Evolutionary conservation across 2,888 invertebrate species (phyloP).

Genomic region (Stictocephala bisonia): DNA sequence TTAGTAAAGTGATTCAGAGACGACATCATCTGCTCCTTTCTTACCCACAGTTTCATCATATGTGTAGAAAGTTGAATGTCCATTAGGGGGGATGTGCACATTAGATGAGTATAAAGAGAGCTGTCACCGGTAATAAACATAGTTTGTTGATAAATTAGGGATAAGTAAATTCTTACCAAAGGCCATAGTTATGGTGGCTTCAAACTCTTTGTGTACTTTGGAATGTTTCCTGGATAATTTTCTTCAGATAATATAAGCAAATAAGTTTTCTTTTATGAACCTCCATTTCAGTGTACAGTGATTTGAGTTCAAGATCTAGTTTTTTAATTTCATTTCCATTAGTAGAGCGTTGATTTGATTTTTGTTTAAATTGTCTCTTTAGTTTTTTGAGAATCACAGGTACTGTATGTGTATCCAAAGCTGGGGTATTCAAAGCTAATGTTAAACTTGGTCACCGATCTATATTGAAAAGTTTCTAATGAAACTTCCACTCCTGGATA

Average conservation of each 20-base stretch:
- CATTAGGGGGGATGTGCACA: slow-evolving; percentile 4
- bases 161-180: not conserved
- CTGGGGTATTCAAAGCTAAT: too few relatives aligned
- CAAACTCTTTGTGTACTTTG: not conserved
- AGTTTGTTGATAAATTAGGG: not conserved
- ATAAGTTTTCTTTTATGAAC: too few relatives aligned
- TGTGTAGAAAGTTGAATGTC: slow-evolving; percentile 15
- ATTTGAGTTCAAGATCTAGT: not conserved
- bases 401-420: slow-evolving; percentile 16
- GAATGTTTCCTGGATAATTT: not conserved
- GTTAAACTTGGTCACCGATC: slow-evolving; percentile 9
- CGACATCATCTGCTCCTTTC: slow-evolving; percentile 39
- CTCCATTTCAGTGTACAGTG: not conserved
- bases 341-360: too few relatives aligned
- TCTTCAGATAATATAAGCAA: not conserved
- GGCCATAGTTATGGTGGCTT: slow-evolving; percentile 15
- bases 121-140: slow-evolving; percentile 35
- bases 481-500: slow-evolving; percentile 1
- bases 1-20: too few relatives aligned
- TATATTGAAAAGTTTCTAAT: slow-evolving; percentile 6
- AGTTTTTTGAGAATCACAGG: slow-evolving; percentile 16
- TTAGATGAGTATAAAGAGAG: slow-evolving; percentile 21
- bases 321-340: not conserved
- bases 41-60: slow-evolving; percentile 30
- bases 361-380: slow-evolving; percentile 28